Evolutionary conservation across 2,888 invertebrate genomes (phyloP).

Genomic region (Penaeus monodon): DNA sequence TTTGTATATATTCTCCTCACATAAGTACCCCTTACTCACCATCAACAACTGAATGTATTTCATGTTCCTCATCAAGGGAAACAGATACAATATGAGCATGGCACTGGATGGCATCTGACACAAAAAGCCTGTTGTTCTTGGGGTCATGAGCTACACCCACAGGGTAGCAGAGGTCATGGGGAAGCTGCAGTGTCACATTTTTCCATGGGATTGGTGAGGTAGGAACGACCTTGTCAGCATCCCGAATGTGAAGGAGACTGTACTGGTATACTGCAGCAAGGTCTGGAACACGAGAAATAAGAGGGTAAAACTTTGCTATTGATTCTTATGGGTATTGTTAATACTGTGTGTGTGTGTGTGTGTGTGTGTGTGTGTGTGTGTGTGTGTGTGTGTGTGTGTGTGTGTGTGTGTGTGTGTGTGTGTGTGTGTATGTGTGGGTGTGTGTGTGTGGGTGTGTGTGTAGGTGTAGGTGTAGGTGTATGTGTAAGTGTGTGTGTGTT

Average conservation of each 20-base stretch:
- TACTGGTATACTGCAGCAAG: slow-evolving; percentile 39
- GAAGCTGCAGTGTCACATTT: slow-evolving; percentile 7
- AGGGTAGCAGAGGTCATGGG: slow-evolving; percentile 29
- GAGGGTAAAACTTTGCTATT: background rate
- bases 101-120: slow-evolving; percentile 18
- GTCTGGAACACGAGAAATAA: slow-evolving; percentile 20
- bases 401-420: no score
- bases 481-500: no score
- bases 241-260: slow-evolving; percentile 21
- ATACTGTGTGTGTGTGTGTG: background rate
- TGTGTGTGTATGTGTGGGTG: no score
- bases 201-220: slow-evolving; percentile 22
- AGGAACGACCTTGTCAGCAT: slow-evolving; percentile 21
- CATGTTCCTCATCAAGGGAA: slow-evolving; percentile 5
- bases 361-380: no score
- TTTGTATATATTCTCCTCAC: background rate
- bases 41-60: slow-evolving; percentile 26
- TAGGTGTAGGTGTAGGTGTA: no score
- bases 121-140: slow-evolving; percentile 11
- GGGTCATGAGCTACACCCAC: slow-evolving; percentile 25
- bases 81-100: slow-evolving; percentile 39
- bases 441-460: no score
- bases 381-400: no score
- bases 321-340: no score
- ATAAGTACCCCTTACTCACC: slow-evolving; percentile 23